Percentiles rank a stretch among this genome's conserved stretches.
Evolutionary conservation across 2,888 invertebrate genomes (phyloP).

Genomic region (Alentia gelatinosa): DNA sequence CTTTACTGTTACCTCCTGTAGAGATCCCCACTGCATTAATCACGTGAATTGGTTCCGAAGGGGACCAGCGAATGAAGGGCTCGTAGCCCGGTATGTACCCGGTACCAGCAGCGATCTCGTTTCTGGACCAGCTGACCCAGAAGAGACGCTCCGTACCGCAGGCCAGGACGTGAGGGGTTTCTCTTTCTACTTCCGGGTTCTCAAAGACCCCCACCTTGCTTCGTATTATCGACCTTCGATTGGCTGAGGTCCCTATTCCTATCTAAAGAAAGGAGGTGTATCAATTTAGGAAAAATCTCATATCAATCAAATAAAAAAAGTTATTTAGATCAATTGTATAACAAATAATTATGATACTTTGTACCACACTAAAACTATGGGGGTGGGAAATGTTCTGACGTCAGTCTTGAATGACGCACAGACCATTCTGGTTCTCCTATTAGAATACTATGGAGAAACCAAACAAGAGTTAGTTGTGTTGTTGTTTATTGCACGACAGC

Average conservation of each 20-base stretch:
- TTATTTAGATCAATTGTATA: no score
- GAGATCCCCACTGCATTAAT: neutral
- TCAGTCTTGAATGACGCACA: no score
- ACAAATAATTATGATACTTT: no score
- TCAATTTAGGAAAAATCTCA: no score
- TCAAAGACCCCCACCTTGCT: neutral
- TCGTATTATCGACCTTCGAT: neutral
- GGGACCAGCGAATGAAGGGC: neutral
- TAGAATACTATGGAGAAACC: no score
- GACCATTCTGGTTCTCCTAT: no score
- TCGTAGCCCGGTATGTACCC: neutral
- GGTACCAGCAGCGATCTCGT: neutral
- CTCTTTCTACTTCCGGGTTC: neutral
- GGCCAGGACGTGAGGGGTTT: neutral
- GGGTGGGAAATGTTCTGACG: no score
- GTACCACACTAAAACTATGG: no score
- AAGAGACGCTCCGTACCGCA: neutral
- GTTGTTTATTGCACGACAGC: no score
- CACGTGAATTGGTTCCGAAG: neutral
- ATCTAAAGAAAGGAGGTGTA: neutral
- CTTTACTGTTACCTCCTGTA: neutral
- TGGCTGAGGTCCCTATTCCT: neutral
- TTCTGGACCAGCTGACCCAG: constrained; percentile 19
- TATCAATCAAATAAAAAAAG: no score
- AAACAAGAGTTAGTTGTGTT: no score